Conservation (phyloP, 37 sponge, comb jelly and placozoan species). For the Axinella damicornis region DNA sequence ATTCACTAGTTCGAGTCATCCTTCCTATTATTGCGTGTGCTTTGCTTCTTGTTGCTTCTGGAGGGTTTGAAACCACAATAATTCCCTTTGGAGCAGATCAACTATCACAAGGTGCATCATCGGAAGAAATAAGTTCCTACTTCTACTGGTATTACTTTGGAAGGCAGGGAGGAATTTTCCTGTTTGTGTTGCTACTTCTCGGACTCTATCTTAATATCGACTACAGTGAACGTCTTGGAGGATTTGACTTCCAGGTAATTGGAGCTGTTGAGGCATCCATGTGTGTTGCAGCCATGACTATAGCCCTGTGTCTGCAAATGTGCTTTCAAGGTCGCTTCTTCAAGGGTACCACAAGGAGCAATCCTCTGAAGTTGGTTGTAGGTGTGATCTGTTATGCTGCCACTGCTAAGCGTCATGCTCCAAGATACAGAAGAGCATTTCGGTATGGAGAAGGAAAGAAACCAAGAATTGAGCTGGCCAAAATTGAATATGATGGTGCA, state of each 20-base stretch:
- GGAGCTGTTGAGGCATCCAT: neutral
- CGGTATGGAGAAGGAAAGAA: conserved; percentile 31
- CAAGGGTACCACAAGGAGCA: neutral
- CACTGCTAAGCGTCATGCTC: neutral
- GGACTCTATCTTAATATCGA: too few relatives aligned
- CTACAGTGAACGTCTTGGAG: neutral
- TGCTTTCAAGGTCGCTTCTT: neutral
- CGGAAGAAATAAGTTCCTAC: conserved; percentile 21
- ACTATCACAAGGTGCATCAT: conserved; percentile 8
- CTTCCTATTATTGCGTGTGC: conserved; percentile 7
- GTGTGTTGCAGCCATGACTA: neutral
- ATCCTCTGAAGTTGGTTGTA: conserved; percentile 19
- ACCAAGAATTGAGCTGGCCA: conserved; percentile 11
- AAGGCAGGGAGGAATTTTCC: neutral
- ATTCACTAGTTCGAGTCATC: neutral
- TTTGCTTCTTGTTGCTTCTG: neutral
- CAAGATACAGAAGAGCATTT: conserved; percentile 12
- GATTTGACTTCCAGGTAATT: neutral
- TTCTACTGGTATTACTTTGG: conserved; percentile 35
- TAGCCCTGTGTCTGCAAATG: neutral
- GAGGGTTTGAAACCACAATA: conserved; percentile 25
- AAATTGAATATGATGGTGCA: conserved; percentile 4
- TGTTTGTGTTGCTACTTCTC: too few relatives aligned
- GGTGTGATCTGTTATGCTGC: conserved; percentile 9
- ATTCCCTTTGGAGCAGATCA: conserved; percentile 34